Evolutionary conservation across 2,113 vertebrate species (phyloP).

Genomic region (Etia nguti): DNA sequence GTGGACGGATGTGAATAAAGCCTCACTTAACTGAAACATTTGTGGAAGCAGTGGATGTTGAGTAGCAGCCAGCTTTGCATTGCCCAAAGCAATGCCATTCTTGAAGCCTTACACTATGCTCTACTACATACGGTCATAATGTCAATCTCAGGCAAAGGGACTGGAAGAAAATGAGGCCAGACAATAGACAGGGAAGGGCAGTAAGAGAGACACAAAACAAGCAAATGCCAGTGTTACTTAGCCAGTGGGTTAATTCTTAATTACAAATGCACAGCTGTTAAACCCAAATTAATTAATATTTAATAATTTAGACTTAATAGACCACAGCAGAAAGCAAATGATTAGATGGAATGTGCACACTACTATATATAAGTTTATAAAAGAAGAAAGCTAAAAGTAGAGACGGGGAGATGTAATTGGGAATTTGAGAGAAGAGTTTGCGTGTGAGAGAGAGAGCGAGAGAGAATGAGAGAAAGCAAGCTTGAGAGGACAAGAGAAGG

Average conservation of each 20-base stretch:
- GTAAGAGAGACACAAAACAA: not conserved
- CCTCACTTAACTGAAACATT: not conserved
- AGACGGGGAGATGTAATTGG: not conserved
- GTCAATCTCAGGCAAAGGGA: not conserved
- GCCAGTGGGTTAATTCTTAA: not conserved
- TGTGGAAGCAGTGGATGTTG: not conserved
- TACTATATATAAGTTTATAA: not conserved
- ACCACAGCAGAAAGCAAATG: not conserved
- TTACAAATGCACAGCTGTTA: not conserved
- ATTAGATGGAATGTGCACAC: not conserved
- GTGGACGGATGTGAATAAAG: not conserved
- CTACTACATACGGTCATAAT: not conserved
- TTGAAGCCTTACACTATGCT: not conserved
- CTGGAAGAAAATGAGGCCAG: not conserved
- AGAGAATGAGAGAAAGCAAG: not conserved
- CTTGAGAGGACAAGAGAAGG: slow-evolving; percentile 18
- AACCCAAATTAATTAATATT: not conserved
- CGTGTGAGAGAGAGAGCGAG: not conserved
- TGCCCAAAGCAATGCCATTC: not conserved
- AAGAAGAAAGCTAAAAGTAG: not conserved
- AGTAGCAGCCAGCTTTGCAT: slow-evolving; percentile 7
- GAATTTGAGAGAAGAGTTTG: not conserved
- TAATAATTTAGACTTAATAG: not conserved
- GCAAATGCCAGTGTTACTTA: not conserved
- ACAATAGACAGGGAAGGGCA: not conserved